These are phyloP conservation scores for Hydrozoanthus gracilis DNA, from an alignment of 92 coral and sea anemone species.

Conservation along the genomic window DNA sequence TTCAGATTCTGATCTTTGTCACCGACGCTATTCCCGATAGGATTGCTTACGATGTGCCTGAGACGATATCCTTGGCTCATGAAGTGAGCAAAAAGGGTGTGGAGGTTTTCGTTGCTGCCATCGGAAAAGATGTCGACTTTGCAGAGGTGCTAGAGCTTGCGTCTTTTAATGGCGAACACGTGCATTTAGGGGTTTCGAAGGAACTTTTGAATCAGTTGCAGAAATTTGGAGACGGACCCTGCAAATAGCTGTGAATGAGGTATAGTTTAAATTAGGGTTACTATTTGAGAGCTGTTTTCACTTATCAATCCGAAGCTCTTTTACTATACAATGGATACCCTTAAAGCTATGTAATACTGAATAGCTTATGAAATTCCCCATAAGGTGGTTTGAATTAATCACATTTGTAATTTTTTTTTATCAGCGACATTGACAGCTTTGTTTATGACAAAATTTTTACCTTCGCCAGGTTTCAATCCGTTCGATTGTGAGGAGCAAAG, in stretches of 20 bases:
- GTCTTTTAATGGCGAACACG: slow-evolving; percentile 3
- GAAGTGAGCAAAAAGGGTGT: background rate
- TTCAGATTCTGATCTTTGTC: slow-evolving; percentile 4
- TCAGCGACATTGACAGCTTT: too few relatives aligned
- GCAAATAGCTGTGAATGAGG: background rate
- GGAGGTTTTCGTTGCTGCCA: background rate
- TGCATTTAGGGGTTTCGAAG: background rate
- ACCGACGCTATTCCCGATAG: background rate
- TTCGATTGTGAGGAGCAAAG: too few relatives aligned
- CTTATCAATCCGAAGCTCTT: too few relatives aligned
- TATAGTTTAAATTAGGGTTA: too few relatives aligned
- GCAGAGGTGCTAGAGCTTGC: background rate
- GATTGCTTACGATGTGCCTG: background rate
- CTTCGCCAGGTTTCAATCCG: too few relatives aligned
- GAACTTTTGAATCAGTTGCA: background rate
- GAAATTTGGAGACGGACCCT: background rate
- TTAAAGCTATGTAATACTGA: too few relatives aligned
- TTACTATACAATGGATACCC: too few relatives aligned
- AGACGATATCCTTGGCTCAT: background rate
- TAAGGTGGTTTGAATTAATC: too few relatives aligned
- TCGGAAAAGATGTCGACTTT: background rate
- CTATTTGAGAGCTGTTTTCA: too few relatives aligned
- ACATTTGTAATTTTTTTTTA: too few relatives aligned
- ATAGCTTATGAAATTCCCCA: too few relatives aligned
- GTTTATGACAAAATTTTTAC: too few relatives aligned